Base-by-base conservation (phyloP, 2,797 vertebrate species). In the Acestrorhynchus altus region DNA sequence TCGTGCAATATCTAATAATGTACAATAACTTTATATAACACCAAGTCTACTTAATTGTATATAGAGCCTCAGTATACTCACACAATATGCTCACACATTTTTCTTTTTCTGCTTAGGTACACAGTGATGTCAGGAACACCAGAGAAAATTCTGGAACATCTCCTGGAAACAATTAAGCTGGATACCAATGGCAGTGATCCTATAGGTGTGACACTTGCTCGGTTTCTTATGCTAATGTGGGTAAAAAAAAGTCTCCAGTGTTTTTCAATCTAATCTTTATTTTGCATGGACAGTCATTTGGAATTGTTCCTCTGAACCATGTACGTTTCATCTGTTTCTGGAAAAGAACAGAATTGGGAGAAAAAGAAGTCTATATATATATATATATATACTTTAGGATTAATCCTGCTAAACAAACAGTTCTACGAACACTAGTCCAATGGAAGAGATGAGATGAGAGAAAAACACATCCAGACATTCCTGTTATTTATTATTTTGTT, bases 121-220 rank as follows among this genome's bases (percentile, higher is more conserved):
- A 95, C 93, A 0, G 96, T 99, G 57, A 95, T 99, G 95, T 96
- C 97, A 0, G 98, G 97, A 81, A 95, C 96, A 0, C 96, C 98
- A 0, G 98, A 99, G 91, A 99, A 99, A 90, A 96, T 99, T 88
- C 91, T 99, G 11, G 97, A 98, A 66, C 95, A 98, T 78, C 90
- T 99, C 7, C 84, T 99, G 88, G 97, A 98, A 86, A 95, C 93
- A 10, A 88, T 98, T 82, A 90, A 95, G 85, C 83, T 96, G 54
- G 97, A 99, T 24, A 92, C 94, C 10, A 95, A 92, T 0, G 91
- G 94, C 81, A 94, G 92, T 2, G 96, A 98, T 52, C 89, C 92
- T 0, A 88, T 90, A 90, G 96, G 97, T 98, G 75, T 24, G 83
- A 47, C 3, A 20, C 51, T 13, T 46, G 10, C 24, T 31, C 7